phyloP scores from a whole-genome alignment of 2,888 invertebrate species.

The Yponomeuta cagnagella region DNA sequence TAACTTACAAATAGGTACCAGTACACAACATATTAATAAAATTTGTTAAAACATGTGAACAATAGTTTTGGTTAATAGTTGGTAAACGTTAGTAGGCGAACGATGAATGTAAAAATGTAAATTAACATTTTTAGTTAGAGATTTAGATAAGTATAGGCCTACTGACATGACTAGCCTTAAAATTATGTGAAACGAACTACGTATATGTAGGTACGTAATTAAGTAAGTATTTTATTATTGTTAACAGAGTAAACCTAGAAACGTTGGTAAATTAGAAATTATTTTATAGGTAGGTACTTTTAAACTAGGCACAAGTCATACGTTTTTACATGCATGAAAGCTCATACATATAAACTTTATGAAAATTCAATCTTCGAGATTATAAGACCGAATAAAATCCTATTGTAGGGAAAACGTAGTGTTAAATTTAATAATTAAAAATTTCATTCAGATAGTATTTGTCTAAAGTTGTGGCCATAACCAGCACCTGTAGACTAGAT shows the following conservation, averaged over 20 bases:
- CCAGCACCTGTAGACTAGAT: constrained; percentile 69
- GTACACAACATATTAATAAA: constrained; percentile 68
- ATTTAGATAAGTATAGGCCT: constrained; percentile 27
- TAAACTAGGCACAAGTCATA: constrained; percentile 29
- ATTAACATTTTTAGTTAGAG: constrained; percentile 30
- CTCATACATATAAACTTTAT: constrained; percentile 24
- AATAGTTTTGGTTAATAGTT: constrained; percentile 68
- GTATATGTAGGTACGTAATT: neutral
- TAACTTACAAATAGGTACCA: constrained; percentile 50
- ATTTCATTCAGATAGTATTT: too few relatives aligned
- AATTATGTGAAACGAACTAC: constrained; percentile 22
- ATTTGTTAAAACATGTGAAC: constrained; percentile 61
- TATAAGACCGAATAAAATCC: neutral
- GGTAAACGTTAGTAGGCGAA: constrained; percentile 27
- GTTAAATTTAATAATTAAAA: too few relatives aligned
- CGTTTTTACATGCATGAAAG: constrained; percentile 29
- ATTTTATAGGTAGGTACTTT: neutral
- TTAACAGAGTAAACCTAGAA: constrained; percentile 14
- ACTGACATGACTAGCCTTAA: constrained; percentile 35
- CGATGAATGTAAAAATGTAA: constrained; percentile 11
- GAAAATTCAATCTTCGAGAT: neutral
- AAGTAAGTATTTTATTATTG: neutral
- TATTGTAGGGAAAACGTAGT: too few relatives aligned
- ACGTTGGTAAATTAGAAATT: constrained; percentile 13
- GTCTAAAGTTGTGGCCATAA: constrained; percentile 26